phyloP scores from a whole-genome alignment of 2,113 vertebrate genomes.

The Rhodinocichla rosea region DNA sequence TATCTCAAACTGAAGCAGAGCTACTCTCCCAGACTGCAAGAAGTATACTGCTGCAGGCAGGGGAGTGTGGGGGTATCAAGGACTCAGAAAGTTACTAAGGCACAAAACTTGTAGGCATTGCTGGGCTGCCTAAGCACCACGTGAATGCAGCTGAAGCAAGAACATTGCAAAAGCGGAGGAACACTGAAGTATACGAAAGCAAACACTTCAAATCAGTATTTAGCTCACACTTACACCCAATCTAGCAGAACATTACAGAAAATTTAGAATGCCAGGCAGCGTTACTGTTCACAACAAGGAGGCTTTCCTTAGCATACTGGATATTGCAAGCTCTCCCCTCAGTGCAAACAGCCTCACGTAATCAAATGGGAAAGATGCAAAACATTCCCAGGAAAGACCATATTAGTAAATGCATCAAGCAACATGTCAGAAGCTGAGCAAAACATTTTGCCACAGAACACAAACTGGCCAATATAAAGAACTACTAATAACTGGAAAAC shows the following conservation, averaged over 20 bases:
- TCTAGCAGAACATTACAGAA: background rate
- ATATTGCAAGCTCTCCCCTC: background rate
- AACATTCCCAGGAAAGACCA: background rate
- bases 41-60: background rate
- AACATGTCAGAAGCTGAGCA: background rate
- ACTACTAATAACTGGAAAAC: background rate
- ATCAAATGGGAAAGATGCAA: background rate
- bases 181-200: background rate
- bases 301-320: background rate
- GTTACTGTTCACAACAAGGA: background rate
- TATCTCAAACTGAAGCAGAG: background rate
- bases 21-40: background rate
- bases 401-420: background rate
- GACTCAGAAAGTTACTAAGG: background rate
- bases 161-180: background rate
- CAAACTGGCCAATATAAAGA: background rate
- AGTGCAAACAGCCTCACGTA: background rate
- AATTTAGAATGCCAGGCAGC: background rate
- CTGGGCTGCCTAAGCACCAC: background rate
- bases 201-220: background rate
- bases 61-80: background rate
- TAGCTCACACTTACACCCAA: conserved; percentile 4
- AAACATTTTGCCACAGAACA: background rate
- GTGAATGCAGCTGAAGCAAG: background rate
- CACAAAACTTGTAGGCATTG: background rate